Conservation (phyloP, 2,888 invertebrate species). For the Rhogogaster chlorosoma region DNA sequence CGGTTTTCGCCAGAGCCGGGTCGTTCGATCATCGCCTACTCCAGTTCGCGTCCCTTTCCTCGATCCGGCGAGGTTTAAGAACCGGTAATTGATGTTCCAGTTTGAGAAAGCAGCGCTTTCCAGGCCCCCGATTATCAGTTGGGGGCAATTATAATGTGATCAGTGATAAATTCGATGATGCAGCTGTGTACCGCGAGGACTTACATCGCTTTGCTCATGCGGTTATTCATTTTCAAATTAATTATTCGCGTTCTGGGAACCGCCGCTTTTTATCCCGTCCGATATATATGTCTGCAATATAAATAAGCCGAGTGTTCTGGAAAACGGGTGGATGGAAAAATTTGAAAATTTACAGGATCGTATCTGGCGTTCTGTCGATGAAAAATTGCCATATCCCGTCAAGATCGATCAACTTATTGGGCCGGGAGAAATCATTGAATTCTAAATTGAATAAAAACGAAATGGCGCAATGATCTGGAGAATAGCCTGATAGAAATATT, state of each 20-base stretch:
- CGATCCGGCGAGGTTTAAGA: not conserved
- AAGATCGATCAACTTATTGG: too few relatives aligned
- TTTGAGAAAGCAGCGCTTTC: not conserved
- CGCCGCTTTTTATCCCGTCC: not conserved
- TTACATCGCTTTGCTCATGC: too few relatives aligned
- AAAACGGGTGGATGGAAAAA: too few relatives aligned
- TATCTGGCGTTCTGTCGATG: too few relatives aligned
- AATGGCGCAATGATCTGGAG: too few relatives aligned
- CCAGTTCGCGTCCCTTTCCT: not conserved
- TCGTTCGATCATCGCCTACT: not conserved
- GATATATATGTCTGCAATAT: too few relatives aligned
- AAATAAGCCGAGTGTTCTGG: too few relatives aligned
- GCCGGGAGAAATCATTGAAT: too few relatives aligned
- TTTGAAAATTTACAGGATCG: too few relatives aligned
- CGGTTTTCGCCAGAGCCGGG: not conserved
- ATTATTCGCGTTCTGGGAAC: not conserved
- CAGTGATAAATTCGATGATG: not conserved
- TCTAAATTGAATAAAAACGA: too few relatives aligned
- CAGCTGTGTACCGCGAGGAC: not conserved
- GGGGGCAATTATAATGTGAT: not conserved
- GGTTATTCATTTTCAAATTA: not conserved
- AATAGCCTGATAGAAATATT: too few relatives aligned
- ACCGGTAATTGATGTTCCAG: not conserved
- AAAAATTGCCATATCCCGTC: too few relatives aligned
- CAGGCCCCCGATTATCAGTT: not conserved